Evolutionary conservation across 2,888 invertebrate species (phyloP), one percentile per base, ranked within the genome.

Genomic region (Torymus aiolomorphi): DNA sequence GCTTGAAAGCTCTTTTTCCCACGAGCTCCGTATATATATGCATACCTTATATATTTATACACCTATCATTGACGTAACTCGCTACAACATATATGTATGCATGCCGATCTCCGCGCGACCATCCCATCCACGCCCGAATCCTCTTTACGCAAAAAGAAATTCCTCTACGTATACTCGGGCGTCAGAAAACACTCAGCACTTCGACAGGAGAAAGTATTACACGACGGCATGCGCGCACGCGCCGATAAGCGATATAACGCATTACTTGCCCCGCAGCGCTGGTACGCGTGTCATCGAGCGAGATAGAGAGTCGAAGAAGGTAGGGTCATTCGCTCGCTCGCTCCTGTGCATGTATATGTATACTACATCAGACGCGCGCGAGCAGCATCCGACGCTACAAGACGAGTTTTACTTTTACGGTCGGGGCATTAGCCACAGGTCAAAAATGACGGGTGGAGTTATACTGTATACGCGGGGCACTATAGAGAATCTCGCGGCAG

Each of bases 1-100:
- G 49, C 73, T 54, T 31, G 31, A 62, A 72, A 77, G 77, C 62
- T 73, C 73, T 42, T 31, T 31, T 79, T 79, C 79, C 79, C 79
- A 79, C 74, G 79, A 31, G n/a, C 42, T 11, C 42, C 31, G 31
- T 31, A 3, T 31, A 31, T 31, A 31, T 31, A 31, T 31, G 31
- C 31, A 31, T 31, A 31, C 31, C 31, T 31, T 31, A 31, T 31
- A 3, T 3, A 31, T n/a, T n/a, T 31, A 18, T 52, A 16, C 69
- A 56, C 56, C 49, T 24, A 51, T 52, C 65, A 13, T 1, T 74
- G 31, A 74, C 74, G 74, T 52, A 73, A 73, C 24, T 13, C 13
- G 2, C 20, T 24, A 12, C n/a, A 54, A 20, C 11, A 16, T 18
- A 18, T 11, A 56, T 61, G n/a, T n/a, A 24, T 18, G 11, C 20